Conservation (phyloP, 2,113 vertebrate species). For the cat (Felis catus) region F.catus_Fca126_mat1.0 CM031419.1:190718001-190718500, state of each 20-base stretch:
- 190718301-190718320: not conserved
- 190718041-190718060: constrained; percentile 2
- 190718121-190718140: constrained; percentile 7
- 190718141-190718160: constrained; percentile 17
- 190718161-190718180: not conserved
- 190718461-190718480: constrained; percentile 9
- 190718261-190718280: not conserved
- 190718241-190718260: not conserved
- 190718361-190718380: constrained; percentile 10
- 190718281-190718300: constrained; percentile 44
- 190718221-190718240: not conserved
- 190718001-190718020: not conserved
- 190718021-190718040: not conserved
- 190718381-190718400: not conserved
- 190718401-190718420: not conserved
- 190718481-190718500: not conserved
- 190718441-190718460: constrained; percentile 19
- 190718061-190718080: not conserved
- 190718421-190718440: not conserved
- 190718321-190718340: not conserved
- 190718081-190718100: constrained; percentile 6
- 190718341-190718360: not conserved
- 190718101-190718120: not conserved
- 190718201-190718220: not conserved
- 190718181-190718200: constrained; percentile 25